Conservation (phyloP, 2,888 invertebrate genomes). For the Drosophila cracens region DNA sequence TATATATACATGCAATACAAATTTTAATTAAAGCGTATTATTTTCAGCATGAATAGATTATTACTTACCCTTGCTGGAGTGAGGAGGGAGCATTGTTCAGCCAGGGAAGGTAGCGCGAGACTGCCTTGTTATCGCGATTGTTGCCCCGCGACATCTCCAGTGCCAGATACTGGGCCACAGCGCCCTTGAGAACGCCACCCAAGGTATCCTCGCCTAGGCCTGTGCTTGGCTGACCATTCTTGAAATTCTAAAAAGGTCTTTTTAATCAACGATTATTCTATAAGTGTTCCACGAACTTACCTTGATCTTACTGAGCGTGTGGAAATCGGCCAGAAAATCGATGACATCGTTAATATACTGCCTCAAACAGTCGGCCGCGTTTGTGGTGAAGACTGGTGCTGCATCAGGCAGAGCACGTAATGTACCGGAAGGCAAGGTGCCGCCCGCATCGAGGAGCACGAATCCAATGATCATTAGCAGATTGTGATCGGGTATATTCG, state of each 20-base stretch:
- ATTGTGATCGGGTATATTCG: conserved; percentile 96
- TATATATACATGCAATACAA: background rate
- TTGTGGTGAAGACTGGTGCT: conserved; percentile 88
- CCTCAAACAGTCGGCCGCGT: conserved; percentile 97
- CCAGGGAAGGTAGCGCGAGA: conserved; percentile 95
- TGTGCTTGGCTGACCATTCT: conserved; percentile 87
- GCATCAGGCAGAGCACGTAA: conserved; percentile 86
- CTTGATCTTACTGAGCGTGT: conserved; percentile 98
- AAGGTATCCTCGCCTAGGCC: conserved; percentile 97
- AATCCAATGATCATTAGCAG: conserved; percentile 95
- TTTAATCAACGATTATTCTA: background rate
- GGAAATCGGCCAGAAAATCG: conserved; percentile 97
- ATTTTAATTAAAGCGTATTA: background rate
- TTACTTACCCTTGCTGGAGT: conserved; percentile 91
- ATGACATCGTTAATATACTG: conserved; percentile 96
- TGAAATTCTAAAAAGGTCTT: conserved; percentile 73
- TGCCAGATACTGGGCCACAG: conserved; percentile 96
- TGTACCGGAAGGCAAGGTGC: conserved; percentile 92
- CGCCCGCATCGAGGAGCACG: conserved; percentile 96
- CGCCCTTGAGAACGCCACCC: conserved; percentile 98
- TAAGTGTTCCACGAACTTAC: conserved; percentile 85
- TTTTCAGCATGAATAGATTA: background rate
- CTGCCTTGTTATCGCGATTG: conserved; percentile 92
- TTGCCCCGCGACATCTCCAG: conserved; percentile 96
- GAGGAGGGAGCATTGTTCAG: conserved; percentile 92